Base-by-base conservation (phyloP, 2,113 vertebrate species). In the Seriola dumerili region DNA sequence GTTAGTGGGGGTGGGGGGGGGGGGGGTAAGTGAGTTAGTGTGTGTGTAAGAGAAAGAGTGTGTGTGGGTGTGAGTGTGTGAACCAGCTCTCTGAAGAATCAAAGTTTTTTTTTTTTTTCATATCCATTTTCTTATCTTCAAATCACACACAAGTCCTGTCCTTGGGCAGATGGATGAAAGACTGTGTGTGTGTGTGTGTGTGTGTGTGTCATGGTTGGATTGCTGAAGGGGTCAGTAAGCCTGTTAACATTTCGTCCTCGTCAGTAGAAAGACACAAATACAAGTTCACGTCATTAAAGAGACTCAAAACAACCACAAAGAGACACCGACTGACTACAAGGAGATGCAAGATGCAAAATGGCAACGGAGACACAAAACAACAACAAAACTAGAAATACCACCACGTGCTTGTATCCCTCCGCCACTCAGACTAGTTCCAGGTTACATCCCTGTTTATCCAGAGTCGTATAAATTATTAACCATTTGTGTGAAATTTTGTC, bases 1-100 rank as follows among this genome's bases (percentile, higher is more conserved):
- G 88, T 80, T 83, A 4, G 38, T 38, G 38, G 5, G 38, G 4
- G 36, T 38, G 90, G 65, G 54, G 82, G 90, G 93, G 82, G 90
- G 93, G 82, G 89, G 93, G 91, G 90, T 93, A 92, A 63, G 25
- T 36, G 76, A 5, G 58, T 40, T 11, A 29, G 29, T 69, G 32
- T 29, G 68, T 46, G 83, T 54, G 32, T 34, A 4, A n/a, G 48
- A 52, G 48, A 2, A 52, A 52, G 82, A n/a, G 23, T 67, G 48
- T 52, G 74, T 63, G 55, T 8, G 34, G 59, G 66, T 75, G 59
- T 36, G 57, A 34, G 76, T 38, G 74, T 71, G 48, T 62, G 46
- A n/a, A 0, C 7, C 9, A 38, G 3, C 70, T 76, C 14, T 89
- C 19, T 69, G 7, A 63, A 48, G 36, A 62, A n/a, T 81, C 11